phyloP scores from a whole-genome alignment of 2,888 invertebrate species.

The Drosophila atroscutellata region DNA sequence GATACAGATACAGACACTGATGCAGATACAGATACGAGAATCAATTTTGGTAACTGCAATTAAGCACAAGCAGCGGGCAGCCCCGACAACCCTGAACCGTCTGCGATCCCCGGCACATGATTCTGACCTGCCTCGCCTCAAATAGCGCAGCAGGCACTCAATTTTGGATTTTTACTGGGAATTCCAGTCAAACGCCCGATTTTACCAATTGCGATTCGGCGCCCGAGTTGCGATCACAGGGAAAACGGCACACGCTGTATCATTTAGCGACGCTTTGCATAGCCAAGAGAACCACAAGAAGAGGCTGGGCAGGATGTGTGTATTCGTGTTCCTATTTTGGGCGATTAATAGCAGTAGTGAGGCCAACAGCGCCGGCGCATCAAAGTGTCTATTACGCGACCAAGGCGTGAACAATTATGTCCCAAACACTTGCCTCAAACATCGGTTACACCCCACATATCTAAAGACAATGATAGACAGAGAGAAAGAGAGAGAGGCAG shows the following conservation, averaged over 20 bases:
- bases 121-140: constrained; percentile 26
- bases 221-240: constrained; percentile 18
- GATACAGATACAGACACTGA: constrained; percentile 3
- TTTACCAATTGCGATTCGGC: constrained; percentile 29
- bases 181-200: constrained; percentile 25
- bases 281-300: constrained; percentile 15
- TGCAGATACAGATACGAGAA: constrained; percentile 8
- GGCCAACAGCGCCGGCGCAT: constrained; percentile 48
- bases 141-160: constrained; percentile 44
- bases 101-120: background rate
- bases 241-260: constrained; percentile 57
- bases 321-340: constrained; percentile 8
- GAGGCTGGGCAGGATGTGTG: constrained; percentile 52
- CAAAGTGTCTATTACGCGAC: constrained; percentile 67
- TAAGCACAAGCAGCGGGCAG: constrained; percentile 51
- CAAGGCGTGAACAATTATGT: constrained; percentile 77
- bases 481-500: background rate
- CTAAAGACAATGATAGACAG: background rate
- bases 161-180: constrained; percentile 37
- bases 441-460: constrained; percentile 49
- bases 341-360: constrained; percentile 51
- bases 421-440: constrained; percentile 74
- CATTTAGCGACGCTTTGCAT: constrained; percentile 72
- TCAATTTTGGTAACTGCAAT: constrained; percentile 45
- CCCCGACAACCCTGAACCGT: constrained; percentile 7